phyloP scores from a whole-genome alignment of 2,888 invertebrate species.

The Dasysyrphus tricinctus region DNA sequence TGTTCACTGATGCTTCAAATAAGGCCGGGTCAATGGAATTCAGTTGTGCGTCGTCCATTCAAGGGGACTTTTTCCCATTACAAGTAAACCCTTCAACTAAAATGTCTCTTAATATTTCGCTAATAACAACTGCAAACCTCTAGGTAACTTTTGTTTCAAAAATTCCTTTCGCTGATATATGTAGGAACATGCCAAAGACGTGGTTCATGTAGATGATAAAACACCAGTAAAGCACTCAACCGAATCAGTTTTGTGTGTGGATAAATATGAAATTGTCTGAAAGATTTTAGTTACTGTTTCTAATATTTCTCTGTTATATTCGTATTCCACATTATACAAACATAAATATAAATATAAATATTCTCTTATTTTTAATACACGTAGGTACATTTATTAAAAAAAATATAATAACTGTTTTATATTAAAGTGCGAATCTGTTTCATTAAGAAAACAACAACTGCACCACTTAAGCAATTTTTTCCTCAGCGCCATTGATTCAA shows the following conservation, averaged over 20 bases:
- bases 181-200: slow-evolving; percentile 91
- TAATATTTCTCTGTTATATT: slow-evolving; percentile 48
- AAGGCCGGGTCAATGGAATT: slow-evolving; percentile 97
- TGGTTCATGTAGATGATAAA: slow-evolving; percentile 91
- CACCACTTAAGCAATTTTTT: slow-evolving; percentile 8
- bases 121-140: not conserved
- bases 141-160: slow-evolving; percentile 91
- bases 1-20: slow-evolving; percentile 92
- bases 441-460: slow-evolving; percentile 32
- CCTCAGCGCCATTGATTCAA: slow-evolving; percentile 5
- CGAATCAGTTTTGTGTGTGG: slow-evolving; percentile 93
- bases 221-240: slow-evolving; percentile 93
- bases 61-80: slow-evolving; percentile 98
- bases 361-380: slow-evolving; percentile 65
- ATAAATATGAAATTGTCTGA: slow-evolving; percentile 98
- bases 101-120: not conserved
- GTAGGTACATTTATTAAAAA: slow-evolving; percentile 13
- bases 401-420: slow-evolving; percentile 36
- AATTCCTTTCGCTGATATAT: slow-evolving; percentile 94
- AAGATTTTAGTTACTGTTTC: slow-evolving; percentile 54
- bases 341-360: slow-evolving; percentile 54
- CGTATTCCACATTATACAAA: too few species aligned
- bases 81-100: slow-evolving; percentile 84
- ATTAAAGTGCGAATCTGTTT: slow-evolving; percentile 41
- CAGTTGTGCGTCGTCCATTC: slow-evolving; percentile 91